Percentiles rank a stretch among this genome's conserved stretches.
These are phyloP conservation scores for Rousettus leschenaultii DNA, from an alignment of 2,113 vertebrate species.

Conservation along the genomic window DNA sequence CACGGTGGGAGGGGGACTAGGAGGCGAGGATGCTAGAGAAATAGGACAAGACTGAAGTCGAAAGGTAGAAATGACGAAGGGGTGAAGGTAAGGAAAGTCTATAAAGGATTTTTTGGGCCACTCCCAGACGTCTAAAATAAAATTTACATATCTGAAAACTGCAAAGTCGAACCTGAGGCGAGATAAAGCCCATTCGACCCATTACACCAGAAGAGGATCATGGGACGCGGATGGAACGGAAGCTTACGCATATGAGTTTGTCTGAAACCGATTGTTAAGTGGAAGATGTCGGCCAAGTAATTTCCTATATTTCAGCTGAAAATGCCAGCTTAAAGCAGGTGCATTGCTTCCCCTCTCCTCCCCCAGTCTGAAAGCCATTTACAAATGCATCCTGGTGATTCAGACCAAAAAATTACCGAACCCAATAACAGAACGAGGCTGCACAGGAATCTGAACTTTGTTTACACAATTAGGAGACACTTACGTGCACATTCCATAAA, in stretches of 20 bases:
- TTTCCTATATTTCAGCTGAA: slow-evolving; percentile 44
- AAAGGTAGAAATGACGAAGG: slow-evolving; percentile 49
- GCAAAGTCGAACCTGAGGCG: background rate
- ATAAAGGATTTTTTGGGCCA: background rate
- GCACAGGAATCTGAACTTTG: slow-evolving; percentile 83
- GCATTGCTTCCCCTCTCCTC: slow-evolving; percentile 26
- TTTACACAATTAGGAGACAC: slow-evolving; percentile 87
- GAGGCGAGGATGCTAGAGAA: background rate
- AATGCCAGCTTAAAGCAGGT: slow-evolving; percentile 59
- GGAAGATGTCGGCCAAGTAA: slow-evolving; percentile 42
- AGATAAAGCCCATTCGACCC: background rate
- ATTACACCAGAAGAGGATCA: background rate
- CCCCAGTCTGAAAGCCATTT: slow-evolving; percentile 46
- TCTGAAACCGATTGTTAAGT: slow-evolving; percentile 45
- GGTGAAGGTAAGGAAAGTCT: slow-evolving; percentile 22
- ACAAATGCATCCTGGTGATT: slow-evolving; percentile 67
- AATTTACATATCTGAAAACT: slow-evolving; percentile 33
- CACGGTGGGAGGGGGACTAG: background rate
- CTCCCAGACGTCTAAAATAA: background rate
- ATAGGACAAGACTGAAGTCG: slow-evolving; percentile 40
- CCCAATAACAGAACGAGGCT: slow-evolving; percentile 63
- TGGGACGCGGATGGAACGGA: background rate
- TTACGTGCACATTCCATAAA: slow-evolving; percentile 82
- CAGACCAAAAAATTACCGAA: slow-evolving; percentile 74
- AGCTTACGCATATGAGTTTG: background rate